These are phyloP conservation scores for Haliclona indistincta DNA, from an alignment of 37 sponge, comb jelly and placozoan species.

Conservation along the genomic window DNA sequence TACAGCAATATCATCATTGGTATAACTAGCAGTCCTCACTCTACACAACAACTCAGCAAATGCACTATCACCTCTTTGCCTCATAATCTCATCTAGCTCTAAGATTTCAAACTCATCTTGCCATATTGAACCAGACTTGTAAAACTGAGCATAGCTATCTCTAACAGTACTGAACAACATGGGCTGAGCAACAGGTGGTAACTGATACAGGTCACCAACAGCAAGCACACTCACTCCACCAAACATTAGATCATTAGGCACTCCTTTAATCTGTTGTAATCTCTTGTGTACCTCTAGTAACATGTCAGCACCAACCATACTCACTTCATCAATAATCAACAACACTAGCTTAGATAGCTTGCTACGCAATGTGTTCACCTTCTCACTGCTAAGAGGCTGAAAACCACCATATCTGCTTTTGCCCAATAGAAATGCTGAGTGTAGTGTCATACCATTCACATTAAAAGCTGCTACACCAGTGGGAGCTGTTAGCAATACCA, in stretches of 20 bases:
- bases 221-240: slow-evolving; percentile 27
- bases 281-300: slow-evolving; percentile 31
- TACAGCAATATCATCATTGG: no score
- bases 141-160: slow-evolving; percentile 28
- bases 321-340: slow-evolving; percentile 59
- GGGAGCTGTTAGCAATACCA: slow-evolving; percentile 16
- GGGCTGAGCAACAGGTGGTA: slow-evolving; percentile 27
- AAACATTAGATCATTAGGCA: slow-evolving; percentile 12
- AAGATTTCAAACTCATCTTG: no score
- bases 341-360: slow-evolving; percentile 16
- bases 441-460: slow-evolving; percentile 1
- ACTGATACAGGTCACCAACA: slow-evolving; percentile 51
- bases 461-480: slow-evolving; percentile 33
- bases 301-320: slow-evolving; percentile 48
- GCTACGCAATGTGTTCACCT: slow-evolving; percentile 15
- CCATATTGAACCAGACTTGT: slow-evolving; percentile 44
- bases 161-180: slow-evolving; percentile 23
- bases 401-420: slow-evolving; percentile 6
- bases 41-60: no score
- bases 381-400: slow-evolving; percentile 23
- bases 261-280: slow-evolving; percentile 28
- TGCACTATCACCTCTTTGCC: no score
- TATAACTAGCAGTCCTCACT: no score
- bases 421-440: slow-evolving; percentile 6
- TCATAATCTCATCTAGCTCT: no score